Evolutionary conservation across 2,888 invertebrate genomes (phyloP).

Genomic region (Nomada lathburiana): DNA sequence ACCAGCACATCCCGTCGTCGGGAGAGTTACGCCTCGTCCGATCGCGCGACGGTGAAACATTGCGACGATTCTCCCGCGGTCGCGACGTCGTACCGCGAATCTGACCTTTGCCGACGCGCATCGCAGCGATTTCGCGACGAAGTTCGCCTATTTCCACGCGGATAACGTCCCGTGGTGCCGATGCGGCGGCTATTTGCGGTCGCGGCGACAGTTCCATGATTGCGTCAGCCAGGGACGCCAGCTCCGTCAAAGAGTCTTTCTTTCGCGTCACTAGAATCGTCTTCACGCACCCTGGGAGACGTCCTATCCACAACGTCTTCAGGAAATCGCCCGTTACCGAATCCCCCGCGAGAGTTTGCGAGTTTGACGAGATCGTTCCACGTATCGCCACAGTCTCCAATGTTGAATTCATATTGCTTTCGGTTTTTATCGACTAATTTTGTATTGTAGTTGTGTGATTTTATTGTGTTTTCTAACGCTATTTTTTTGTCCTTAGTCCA

Average conservation of each 20-base stretch:
- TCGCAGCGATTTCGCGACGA: slow-evolving; percentile 1
- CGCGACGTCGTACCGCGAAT: not conserved
- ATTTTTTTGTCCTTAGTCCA: slow-evolving; percentile 42
- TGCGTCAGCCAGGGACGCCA: not conserved
- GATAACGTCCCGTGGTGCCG: not conserved
- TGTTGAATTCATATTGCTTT: slow-evolving; percentile 65
- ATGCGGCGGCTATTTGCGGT: not conserved
- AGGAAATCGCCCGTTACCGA: not conserved
- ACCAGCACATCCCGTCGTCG: not conserved
- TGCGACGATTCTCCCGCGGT: not conserved
- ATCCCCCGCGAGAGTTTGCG: not conserved
- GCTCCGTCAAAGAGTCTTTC: not conserved
- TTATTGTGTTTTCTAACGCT: slow-evolving; percentile 64
- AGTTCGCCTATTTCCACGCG: not conserved
- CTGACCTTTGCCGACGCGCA: not conserved
- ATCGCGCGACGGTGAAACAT: not conserved
- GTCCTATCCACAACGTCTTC: not conserved
- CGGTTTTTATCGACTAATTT: slow-evolving; percentile 61
- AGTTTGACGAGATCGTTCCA: too few species aligned
- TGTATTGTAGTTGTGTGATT: slow-evolving; percentile 69
- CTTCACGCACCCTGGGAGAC: not conserved
- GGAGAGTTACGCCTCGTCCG: not conserved
- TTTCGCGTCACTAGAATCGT: not conserved
- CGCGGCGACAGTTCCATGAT: not conserved
- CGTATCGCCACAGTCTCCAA: too few species aligned